Conservation (phyloP, 2,113 vertebrate species). For the Odocoileus hemionus region DNA sequence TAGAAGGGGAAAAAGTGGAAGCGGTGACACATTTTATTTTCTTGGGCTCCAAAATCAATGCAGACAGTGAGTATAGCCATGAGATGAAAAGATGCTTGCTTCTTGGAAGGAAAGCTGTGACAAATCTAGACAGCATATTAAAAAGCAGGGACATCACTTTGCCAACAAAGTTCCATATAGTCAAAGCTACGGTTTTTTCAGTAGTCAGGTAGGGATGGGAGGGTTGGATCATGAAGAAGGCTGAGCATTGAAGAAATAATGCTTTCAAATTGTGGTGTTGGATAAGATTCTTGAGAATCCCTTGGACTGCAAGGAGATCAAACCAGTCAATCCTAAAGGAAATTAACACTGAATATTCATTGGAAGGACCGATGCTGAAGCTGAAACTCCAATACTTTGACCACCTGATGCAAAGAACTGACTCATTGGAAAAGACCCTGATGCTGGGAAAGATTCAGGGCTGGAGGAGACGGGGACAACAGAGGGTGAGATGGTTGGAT, state of each 20-base stretch:
- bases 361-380: neutral
- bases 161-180: neutral
- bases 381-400: neutral
- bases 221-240: neutral
- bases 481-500: neutral
- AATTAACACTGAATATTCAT: neutral
- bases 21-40: too few species aligned
- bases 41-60: too few species aligned
- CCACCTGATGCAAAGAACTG: neutral
- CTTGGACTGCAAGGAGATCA: neutral
- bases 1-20: too few species aligned
- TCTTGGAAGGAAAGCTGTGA: too few species aligned
- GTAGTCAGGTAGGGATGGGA: neutral
- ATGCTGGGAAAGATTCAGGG: neutral
- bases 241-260: neutral
- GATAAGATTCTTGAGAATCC: neutral
- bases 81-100: too few species aligned
- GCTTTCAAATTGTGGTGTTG: neutral
- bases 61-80: too few species aligned
- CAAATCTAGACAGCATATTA: too few species aligned
- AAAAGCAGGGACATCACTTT: neutral
- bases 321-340: neutral
- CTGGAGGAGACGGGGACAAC: neutral
- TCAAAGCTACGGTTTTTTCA: neutral
- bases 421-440: neutral